phyloP scores from a whole-genome alignment of 2,888 invertebrate species.

The Parelbella ahira region DNA sequence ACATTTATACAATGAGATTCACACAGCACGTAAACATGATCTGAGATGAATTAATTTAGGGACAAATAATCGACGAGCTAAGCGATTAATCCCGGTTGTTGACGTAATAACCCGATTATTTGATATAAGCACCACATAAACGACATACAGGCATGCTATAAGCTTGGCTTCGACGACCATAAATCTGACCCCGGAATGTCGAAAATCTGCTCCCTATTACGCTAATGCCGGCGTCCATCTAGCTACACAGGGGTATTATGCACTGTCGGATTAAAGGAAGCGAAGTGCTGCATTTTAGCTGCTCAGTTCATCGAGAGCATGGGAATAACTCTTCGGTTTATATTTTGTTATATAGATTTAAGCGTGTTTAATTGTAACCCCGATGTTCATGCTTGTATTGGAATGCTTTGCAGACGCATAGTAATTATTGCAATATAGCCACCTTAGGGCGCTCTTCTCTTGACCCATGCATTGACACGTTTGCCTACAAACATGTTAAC shows the following conservation, averaged over 20 bases:
- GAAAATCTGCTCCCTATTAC: slow-evolving; percentile 18
- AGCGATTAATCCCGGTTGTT: slow-evolving; percentile 10
- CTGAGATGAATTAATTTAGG: slow-evolving; percentile 5
- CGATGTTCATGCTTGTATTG: too few species aligned
- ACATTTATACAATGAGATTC: not conserved
- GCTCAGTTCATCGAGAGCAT: too few species aligned
- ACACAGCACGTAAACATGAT: slow-evolving; percentile 1
- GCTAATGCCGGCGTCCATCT: slow-evolving; percentile 9
- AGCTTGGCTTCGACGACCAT: slow-evolving; percentile 12
- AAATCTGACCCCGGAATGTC: slow-evolving; percentile 9
- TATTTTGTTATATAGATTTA: too few species aligned
- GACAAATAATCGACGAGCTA: not conserved
- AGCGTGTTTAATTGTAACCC: too few species aligned
- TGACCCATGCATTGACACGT: too few species aligned
- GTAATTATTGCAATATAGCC: too few species aligned
- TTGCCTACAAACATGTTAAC: too few species aligned
- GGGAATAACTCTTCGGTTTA: too few species aligned
- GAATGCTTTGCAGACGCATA: too few species aligned
- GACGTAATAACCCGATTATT: slow-evolving; percentile 11
- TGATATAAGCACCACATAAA: slow-evolving; percentile 13
- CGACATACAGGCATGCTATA: slow-evolving; percentile 12
- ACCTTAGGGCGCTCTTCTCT: too few species aligned
- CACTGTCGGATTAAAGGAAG: slow-evolving; percentile 1
- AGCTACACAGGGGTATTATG: slow-evolving; percentile 4
- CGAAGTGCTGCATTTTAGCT: slow-evolving; percentile 4